phyloP scores from a whole-genome alignment of 2,797 vertebrate genomes.

The Acanthopagrus latus region DNA sequence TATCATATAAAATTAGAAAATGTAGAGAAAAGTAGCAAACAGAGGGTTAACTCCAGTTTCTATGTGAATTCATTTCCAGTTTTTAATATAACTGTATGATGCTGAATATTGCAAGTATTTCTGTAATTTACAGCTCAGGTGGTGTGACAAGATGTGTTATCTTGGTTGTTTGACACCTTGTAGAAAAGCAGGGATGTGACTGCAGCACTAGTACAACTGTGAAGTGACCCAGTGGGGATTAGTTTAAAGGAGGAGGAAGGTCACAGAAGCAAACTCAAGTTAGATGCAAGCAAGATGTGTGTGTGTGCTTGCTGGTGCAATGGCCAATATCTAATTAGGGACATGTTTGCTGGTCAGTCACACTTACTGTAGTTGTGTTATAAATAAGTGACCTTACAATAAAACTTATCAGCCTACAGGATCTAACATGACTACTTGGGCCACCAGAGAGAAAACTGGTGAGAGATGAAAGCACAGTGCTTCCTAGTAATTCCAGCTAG shows the following conservation, averaged over 20 bases:
- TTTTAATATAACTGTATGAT: not conserved
- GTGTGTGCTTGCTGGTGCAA: not conserved
- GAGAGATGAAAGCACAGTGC: not conserved
- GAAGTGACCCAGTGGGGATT: slow-evolving; percentile 15
- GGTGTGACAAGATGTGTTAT: slow-evolving; percentile 4
- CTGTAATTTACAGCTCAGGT: not conserved
- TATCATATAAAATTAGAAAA: no score
- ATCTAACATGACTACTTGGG: not conserved
- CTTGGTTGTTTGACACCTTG: slow-evolving; percentile 14
- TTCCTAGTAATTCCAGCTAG: not conserved
- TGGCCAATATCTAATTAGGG: not conserved
- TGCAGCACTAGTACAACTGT: not conserved
- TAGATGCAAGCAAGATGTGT: no score
- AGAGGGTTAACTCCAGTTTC: not conserved
- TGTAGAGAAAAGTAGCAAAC: no score
- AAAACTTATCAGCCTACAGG: not conserved
- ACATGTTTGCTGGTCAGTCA: not conserved
- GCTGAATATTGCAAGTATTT: not conserved
- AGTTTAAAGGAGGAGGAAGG: not conserved
- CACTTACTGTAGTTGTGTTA: not conserved
- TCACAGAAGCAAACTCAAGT: slow-evolving; percentile 16
- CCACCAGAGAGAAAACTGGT: not conserved
- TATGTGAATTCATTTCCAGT: not conserved
- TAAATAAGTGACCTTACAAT: not conserved
- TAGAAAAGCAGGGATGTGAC: slow-evolving; percentile 14